Evolutionary conservation across 2,888 invertebrate genomes (phyloP).

Genomic region (Protophormia terraenovae): DNA sequence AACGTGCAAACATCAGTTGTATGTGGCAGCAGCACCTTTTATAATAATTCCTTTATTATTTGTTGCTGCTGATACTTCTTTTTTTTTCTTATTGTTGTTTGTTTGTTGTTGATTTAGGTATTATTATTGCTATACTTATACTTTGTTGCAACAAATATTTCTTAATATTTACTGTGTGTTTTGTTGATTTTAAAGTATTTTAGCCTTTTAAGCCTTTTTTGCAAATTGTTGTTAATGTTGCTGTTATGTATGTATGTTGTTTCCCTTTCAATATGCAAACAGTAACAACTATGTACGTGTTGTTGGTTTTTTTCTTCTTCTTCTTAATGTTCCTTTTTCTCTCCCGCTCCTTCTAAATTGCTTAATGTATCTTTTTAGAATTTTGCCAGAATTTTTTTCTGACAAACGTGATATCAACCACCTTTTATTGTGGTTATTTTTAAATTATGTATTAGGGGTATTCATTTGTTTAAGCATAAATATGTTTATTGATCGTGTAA

Average conservation of each 20-base stretch:
- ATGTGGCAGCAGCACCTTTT: background rate
- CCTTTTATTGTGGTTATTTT: conserved; percentile 13
- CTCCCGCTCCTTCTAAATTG: conserved; percentile 19
- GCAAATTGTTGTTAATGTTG: background rate
- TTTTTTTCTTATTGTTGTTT: conserved; percentile 34
- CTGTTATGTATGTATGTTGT: background rate
- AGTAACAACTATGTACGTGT: conserved; percentile 38
- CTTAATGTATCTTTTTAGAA: conserved; percentile 44
- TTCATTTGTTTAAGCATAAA: conserved; percentile 6
- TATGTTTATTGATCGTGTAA: conserved; percentile 34
- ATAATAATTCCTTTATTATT: background rate
- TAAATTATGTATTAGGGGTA: conserved; percentile 7
- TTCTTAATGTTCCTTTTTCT: too few species aligned
- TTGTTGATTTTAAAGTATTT: conserved; percentile 26
- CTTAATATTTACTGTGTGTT: conserved; percentile 1
- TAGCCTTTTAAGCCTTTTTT: conserved; percentile 26
- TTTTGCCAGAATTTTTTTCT: conserved; percentile 41
- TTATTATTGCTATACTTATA: conserved; percentile 52
- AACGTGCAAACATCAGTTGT: conserved; percentile 28
- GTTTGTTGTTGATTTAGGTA: conserved; percentile 45
- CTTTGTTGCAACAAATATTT: conserved; percentile 56
- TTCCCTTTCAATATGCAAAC: conserved; percentile 44
- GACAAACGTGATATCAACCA: conserved; percentile 48
- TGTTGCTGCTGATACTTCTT: conserved; percentile 18
- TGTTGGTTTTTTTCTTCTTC: too few species aligned